These are phyloP conservation scores for Leptarthrus brevirostris DNA, from an alignment of 2,888 invertebrate species.

Conservation along the genomic window DNA sequence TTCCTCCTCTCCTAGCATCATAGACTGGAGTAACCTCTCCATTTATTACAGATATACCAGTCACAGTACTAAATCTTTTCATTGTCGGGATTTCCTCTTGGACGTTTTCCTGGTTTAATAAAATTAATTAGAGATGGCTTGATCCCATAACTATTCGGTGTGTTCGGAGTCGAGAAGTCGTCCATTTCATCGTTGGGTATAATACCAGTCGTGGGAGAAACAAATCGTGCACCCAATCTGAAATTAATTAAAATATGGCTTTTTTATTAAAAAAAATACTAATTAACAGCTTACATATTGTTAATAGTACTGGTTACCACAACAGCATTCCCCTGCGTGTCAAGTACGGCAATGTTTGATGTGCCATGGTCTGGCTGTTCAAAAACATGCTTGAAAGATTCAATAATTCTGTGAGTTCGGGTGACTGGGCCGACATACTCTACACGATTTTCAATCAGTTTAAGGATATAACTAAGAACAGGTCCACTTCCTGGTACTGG, in stretches of 20 bases:
- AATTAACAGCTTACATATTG: conserved; percentile 71
- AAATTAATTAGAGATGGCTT: conserved; percentile 88
- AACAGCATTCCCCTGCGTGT: conserved; percentile 89
- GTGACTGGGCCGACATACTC: not conserved
- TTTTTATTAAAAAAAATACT: too few relatives aligned
- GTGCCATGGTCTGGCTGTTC: conserved; percentile 84
- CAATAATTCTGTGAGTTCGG: too few relatives aligned
- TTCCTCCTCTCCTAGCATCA: conserved; percentile 68
- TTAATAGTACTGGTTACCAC: conserved; percentile 92
- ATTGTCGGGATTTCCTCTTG: conserved; percentile 65
- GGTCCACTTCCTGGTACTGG: conserved; percentile 90
- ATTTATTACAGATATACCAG: conserved; percentile 67
- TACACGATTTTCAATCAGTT: conserved; percentile 73
- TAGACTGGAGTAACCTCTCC: conserved; percentile 60
- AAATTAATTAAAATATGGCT: conserved; percentile 56
- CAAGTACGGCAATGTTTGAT: conserved; percentile 85
- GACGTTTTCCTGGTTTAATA: conserved; percentile 83
- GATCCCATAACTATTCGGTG: conserved; percentile 78
- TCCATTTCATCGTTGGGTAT: conserved; percentile 96
- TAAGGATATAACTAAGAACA: conserved; percentile 83
- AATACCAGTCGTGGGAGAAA: conserved; percentile 84
- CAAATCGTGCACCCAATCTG: conserved; percentile 85
- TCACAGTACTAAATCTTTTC: conserved; percentile 73
- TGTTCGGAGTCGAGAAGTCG: conserved; percentile 88
- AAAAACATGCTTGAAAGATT: conserved; percentile 63